phyloP scores from a whole-genome alignment of 2,113 vertebrate species.

The Catharus fuscescens region DNA sequence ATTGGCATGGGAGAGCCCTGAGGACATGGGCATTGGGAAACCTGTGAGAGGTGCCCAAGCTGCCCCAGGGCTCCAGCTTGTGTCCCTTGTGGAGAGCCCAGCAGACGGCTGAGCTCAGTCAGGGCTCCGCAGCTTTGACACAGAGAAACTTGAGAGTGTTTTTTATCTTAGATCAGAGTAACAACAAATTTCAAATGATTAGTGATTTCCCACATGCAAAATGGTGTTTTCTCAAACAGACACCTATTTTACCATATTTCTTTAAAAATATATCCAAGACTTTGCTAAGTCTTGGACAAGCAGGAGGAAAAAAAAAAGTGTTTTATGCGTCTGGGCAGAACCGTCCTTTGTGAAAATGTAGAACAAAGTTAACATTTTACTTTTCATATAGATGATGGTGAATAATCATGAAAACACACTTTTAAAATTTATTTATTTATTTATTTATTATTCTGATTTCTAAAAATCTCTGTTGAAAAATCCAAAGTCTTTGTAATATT shows the following conservation, averaged over 20 bases:
- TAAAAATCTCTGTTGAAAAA: not conserved
- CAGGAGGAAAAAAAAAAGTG: not conserved
- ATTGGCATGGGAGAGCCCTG: not conserved
- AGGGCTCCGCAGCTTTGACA: fast-evolving
- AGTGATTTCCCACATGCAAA: not conserved
- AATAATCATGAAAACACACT: not conserved
- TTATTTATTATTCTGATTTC: not conserved
- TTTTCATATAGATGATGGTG: not conserved
- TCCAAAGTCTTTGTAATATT: slow-evolving; percentile 17
- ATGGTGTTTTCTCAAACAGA: not conserved
- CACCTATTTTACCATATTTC: not conserved
- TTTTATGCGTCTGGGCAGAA: not conserved
- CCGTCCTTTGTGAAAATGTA: not conserved
- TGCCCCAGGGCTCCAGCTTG: not conserved
- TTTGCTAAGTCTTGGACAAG: not conserved
- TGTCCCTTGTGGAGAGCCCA: not conserved
- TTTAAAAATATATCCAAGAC: not conserved
- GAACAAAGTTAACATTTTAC: not conserved
- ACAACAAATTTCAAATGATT: not conserved
- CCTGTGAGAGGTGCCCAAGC: fast-evolving
- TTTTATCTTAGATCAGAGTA: not conserved
- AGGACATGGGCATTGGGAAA: not conserved
- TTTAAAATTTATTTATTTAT: slow-evolving; percentile 13
- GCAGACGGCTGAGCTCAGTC: not conserved
- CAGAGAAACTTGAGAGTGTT: not conserved